Percentiles rank a stretch among this genome's conserved stretches.
These are phyloP conservation scores for Penaeus monodon DNA, from an alignment of 2,888 invertebrate species.

Conservation along the genomic window DNA sequence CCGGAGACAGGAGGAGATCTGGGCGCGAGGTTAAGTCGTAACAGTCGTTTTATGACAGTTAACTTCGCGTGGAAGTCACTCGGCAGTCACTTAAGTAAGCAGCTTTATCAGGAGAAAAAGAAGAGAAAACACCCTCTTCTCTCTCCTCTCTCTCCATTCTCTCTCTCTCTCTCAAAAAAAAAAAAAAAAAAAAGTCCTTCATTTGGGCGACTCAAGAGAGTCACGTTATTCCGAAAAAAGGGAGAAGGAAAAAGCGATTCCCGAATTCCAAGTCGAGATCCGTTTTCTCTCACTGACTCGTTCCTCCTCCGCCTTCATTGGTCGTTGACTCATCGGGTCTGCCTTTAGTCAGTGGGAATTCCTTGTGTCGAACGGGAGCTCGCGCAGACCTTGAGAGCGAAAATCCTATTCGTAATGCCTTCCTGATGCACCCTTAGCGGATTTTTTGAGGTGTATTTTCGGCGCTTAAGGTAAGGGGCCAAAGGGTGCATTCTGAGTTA, in stretches of 20 bases:
- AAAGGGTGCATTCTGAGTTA: background rate
- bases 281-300: conserved; percentile 34
- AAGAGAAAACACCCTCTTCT: no score
- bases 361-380: conserved; percentile 31
- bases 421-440: background rate
- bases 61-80: no score
- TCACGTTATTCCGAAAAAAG: no score
- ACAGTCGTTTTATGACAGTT: no score
- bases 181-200: no score
- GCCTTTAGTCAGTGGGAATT: conserved; percentile 47
- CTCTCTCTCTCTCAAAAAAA: no score
- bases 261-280: conserved; percentile 39
- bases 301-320: background rate
- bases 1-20: no score
- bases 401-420: conserved; percentile 28
- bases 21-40: no score
- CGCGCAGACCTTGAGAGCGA: conserved; percentile 10
- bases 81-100: no score
- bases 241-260: conserved; percentile 3
- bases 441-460: conserved; percentile 2
- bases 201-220: no score
- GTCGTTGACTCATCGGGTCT: conserved; percentile 12
- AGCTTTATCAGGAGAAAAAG: no score
- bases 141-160: no score
- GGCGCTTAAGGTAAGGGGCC: background rate